Evolutionary conservation across 2,797 vertebrate species (phyloP).

Genomic region (Peromyscus aztecus): DNA sequence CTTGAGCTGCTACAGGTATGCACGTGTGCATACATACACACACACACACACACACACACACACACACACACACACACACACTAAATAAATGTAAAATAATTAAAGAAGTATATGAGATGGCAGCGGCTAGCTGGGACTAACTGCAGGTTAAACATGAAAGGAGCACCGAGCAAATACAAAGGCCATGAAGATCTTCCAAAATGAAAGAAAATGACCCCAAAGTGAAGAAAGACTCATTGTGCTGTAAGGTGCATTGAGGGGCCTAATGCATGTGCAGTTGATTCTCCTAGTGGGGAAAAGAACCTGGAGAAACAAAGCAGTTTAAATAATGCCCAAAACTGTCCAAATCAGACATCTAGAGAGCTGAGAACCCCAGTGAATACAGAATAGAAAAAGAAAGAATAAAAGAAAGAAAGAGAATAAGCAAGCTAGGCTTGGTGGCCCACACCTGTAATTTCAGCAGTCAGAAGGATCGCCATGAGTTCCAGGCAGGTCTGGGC

Average conservation of each 20-base stretch:
- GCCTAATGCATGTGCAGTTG: accelerated
- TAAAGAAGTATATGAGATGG: neutral
- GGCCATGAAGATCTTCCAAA: neutral
- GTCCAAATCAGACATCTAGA: constrained; percentile 15
- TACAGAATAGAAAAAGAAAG: neutral
- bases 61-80: no score
- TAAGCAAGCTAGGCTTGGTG: neutral
- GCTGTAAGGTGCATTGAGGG: neutral
- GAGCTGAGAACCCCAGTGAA: neutral
- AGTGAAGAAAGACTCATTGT: neutral
- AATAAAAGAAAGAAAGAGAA: neutral
- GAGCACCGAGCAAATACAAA: neutral
- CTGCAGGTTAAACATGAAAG: neutral
- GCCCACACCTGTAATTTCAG: neutral
- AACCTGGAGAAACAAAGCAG: neutral
- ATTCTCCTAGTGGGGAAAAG: accelerated
- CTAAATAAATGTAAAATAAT: neutral
- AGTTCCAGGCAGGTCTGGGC: neutral
- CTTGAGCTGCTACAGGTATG: neutral
- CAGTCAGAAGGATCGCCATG: neutral
- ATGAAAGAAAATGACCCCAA: neutral
- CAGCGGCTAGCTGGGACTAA: neutral
- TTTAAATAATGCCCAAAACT: neutral
- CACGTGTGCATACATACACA: neutral
- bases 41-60: neutral